Evolutionary conservation across 2,888 invertebrate species (phyloP).

Genomic region (Andrena minutula): DNA sequence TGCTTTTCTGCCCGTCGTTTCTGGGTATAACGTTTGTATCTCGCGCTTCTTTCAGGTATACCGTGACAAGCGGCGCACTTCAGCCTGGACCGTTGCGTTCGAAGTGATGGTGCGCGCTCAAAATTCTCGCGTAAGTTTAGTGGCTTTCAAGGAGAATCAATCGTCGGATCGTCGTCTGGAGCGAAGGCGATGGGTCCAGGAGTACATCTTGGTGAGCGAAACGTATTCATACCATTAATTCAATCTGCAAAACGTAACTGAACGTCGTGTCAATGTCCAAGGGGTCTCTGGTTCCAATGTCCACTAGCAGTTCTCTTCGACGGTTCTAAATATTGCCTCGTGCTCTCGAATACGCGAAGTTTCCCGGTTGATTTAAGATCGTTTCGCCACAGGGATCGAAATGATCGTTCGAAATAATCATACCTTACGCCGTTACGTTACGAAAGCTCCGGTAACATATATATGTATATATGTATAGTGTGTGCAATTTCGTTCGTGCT

Average conservation of each 20-base stretch:
- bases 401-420: constrained; percentile 2
- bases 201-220: neutral
- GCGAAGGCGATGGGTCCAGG: neutral
- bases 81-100: constrained; percentile 31
- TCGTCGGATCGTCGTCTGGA: neutral
- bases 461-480: neutral
- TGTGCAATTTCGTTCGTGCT: constrained; percentile 13
- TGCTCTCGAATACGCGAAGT: neutral
- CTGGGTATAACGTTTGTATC: constrained; percentile 79
- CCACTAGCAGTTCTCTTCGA: neutral
- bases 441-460: neutral
- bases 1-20: constrained; percentile 79
- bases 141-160: neutral
- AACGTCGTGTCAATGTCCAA: neutral
- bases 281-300: neutral
- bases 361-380: neutral
- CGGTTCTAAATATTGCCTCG: neutral
- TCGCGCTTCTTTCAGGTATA: constrained; percentile 57
- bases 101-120: constrained; percentile 45
- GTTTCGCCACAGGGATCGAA: neutral
- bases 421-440: neutral
- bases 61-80: constrained; percentile 48
- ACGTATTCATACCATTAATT: neutral
- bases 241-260: neutral
- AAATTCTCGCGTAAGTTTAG: neutral